Evolutionary conservation across 2,113 vertebrate species (phyloP).

Genomic region (western clawed frog (Xenopus tropicalis)): UCB_Xtro_10.0 CM004443.2:99501-100000

Average conservation of each 20-base stretch:
- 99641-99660: no score
- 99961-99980: neutral
- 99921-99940: conserved; percentile 13
- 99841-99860: conserved; percentile 30
- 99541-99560: neutral
- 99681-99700: neutral
- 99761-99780: neutral
- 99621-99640: neutral
- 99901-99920: conserved; percentile 13
- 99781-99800: neutral
- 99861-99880: conserved; percentile 34
- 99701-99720: neutral
- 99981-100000: no score
- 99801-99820: neutral
- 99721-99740: neutral
- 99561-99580: neutral
- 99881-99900: conserved; percentile 7
- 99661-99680: neutral
- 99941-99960: no score
- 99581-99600: neutral
- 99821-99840: conserved; percentile 33
- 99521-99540: neutral
- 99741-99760: neutral
- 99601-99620: neutral
- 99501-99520: neutral